Evolutionary conservation across 2,113 vertebrate genomes (phyloP).

Genomic region (Manacus vitellinus): DNA sequence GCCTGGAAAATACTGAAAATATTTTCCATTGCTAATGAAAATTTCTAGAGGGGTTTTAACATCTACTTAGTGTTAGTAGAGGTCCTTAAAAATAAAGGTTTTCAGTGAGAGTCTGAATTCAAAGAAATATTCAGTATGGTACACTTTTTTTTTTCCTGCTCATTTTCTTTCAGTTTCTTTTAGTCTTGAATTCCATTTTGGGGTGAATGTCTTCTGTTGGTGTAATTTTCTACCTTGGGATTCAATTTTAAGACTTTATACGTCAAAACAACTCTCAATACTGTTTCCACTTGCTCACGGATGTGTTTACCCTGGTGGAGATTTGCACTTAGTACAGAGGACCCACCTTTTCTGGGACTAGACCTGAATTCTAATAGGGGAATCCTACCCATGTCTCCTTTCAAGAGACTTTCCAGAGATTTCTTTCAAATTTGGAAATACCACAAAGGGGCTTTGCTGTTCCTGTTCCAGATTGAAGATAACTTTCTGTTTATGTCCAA

Average conservation of each 20-base stretch:
- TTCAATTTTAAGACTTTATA: background rate
- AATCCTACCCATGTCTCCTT: background rate
- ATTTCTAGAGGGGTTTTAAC: background rate
- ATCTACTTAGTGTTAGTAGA: background rate
- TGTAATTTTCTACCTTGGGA: background rate
- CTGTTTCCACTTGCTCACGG: background rate
- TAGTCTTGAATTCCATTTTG: background rate
- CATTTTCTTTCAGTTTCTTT: background rate
- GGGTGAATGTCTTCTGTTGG: background rate
- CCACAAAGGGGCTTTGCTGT: background rate
- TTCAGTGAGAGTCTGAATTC: background rate
- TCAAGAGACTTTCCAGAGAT: background rate
- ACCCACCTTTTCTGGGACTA: background rate
- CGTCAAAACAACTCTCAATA: background rate
- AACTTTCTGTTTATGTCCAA: background rate
- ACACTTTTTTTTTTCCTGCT: too few relatives aligned
- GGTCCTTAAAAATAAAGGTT: background rate
- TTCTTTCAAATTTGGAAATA: background rate
- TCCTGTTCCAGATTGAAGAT: background rate
- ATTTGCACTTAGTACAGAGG: background rate
- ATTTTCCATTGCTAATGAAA: background rate
- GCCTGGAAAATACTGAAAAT: background rate
- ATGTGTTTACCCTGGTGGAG: background rate
- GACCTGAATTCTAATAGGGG: background rate
- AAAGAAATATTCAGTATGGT: background rate